These are phyloP conservation scores for Proisotoma minuta DNA, from an alignment of 2,888 invertebrate genomes.

Conservation along the genomic window DNA sequence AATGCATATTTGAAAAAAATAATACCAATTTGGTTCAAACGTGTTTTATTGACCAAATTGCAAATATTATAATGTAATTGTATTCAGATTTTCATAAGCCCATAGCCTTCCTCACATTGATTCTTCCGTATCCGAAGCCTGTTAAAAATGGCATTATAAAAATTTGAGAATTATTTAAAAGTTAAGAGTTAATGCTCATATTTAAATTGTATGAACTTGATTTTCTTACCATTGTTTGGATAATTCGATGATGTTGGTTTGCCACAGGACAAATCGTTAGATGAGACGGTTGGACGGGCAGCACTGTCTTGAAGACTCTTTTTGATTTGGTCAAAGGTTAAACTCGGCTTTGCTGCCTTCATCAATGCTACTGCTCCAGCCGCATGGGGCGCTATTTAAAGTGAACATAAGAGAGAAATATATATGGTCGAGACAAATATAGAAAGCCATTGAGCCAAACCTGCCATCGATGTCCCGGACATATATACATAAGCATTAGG, in stretches of 20 bases:
- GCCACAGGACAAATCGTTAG: neutral
- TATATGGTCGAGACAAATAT: no score
- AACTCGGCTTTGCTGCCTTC: neutral
- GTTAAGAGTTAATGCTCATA: no score
- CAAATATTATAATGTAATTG: neutral
- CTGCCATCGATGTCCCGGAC: neutral
- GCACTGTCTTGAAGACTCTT: neutral
- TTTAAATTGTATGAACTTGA: no score
- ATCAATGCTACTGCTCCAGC: neutral
- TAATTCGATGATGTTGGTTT: neutral
- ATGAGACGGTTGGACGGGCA: neutral
- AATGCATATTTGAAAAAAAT: neutral
- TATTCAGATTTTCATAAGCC: neutral
- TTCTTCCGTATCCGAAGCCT: neutral
- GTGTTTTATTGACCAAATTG: neutral
- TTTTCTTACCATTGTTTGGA: constrained; percentile 4
- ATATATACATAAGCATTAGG: neutral
- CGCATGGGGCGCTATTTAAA: neutral
- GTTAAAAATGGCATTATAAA: no score
- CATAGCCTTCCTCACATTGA: neutral
- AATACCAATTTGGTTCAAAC: neutral
- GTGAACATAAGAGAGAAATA: no score
- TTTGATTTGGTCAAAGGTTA: neutral
- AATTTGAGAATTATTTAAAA: no score
- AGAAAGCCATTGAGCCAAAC: neutral